These are phyloP conservation scores for Caenorhabditis virilis DNA, from an alignment of 2,888 invertebrate genomes.

Conservation along the genomic window DNA sequence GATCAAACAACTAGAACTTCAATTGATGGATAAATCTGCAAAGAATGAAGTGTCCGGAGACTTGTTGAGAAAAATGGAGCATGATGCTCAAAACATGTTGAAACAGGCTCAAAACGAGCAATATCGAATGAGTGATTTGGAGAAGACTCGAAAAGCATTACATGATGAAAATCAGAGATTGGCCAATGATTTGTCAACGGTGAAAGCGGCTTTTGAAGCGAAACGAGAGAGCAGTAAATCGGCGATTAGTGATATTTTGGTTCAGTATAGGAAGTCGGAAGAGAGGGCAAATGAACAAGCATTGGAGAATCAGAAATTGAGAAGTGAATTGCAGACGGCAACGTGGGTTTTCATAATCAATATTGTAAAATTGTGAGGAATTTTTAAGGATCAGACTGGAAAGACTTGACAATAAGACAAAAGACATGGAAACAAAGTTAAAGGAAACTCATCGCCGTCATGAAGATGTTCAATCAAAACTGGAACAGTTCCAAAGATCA, in stretches of 20 bases:
- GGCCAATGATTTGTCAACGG: constrained; percentile 20
- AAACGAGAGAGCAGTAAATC: constrained; percentile 33
- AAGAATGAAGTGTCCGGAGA: constrained; percentile 42
- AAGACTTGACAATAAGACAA: constrained; percentile 24
- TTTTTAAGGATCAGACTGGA: constrained; percentile 34
- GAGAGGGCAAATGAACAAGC: constrained; percentile 25
- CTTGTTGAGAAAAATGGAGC: constrained; percentile 43
- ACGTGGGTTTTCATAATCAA: constrained; percentile 5
- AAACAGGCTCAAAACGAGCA: constrained; percentile 42
- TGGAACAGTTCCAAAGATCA: constrained; percentile 13
- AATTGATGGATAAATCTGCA: constrained; percentile 42
- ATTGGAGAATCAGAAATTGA: constrained; percentile 24
- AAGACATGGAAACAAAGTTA: constrained; percentile 14
- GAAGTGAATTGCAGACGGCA: constrained; percentile 17
- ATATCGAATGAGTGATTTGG: constrained; percentile 26
- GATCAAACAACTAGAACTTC: constrained; percentile 36
- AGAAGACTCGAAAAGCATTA: constrained; percentile 22
- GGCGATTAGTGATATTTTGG: constrained; percentile 28
- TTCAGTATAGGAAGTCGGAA: constrained; percentile 31
- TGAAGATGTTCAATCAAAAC: constrained; percentile 20
- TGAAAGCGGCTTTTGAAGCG: constrained; percentile 31
- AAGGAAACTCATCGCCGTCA: constrained; percentile 17
- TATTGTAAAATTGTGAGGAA: background rate
- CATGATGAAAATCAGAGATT: constrained; percentile 30
- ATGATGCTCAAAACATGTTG: constrained; percentile 35